Evolutionary conservation across 2,888 invertebrate species (phyloP).

Genomic region (Poecilobothrus nobilitatus): DNA sequence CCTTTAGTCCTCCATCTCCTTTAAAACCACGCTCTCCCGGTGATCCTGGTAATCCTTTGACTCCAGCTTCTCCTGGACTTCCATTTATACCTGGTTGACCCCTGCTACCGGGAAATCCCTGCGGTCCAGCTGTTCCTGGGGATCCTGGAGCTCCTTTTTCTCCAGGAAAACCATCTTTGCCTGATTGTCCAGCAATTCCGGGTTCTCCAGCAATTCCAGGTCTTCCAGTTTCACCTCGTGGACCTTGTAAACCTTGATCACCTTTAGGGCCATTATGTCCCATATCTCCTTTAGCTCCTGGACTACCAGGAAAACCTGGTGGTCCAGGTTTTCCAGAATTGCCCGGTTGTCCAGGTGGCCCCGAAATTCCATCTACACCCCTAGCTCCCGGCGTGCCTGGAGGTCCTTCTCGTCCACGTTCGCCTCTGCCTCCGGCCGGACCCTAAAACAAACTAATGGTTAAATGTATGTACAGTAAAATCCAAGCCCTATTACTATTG

Average conservation of each 20-base stretch:
- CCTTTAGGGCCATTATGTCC: constrained; percentile 69
- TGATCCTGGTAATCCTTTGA: constrained; percentile 65
- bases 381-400: constrained; percentile 67
- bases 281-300: constrained; percentile 73
- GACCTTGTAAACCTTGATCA: constrained; percentile 72
- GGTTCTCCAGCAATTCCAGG: constrained; percentile 69
- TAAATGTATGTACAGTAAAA: not conserved
- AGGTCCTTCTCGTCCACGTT: constrained; percentile 75
- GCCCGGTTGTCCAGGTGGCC: constrained; percentile 59
- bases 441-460: constrained; percentile 48
- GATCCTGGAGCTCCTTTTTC: constrained; percentile 72
- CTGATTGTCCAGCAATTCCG: constrained; percentile 65
- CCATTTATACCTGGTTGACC: constrained; percentile 69
- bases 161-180: constrained; percentile 70
- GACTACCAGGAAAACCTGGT: constrained; percentile 73
- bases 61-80: constrained; percentile 62
- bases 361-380: constrained; percentile 70
- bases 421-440: constrained; percentile 69
- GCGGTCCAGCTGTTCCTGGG: constrained; percentile 61
- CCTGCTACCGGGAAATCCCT: constrained; percentile 74
- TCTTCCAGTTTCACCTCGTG: constrained; percentile 70
- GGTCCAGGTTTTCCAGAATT: constrained; percentile 72
- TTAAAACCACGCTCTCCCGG: constrained; percentile 72
- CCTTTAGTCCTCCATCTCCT: constrained; percentile 69
- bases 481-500: constrained; percentile 29